Conservation (phyloP, 2,797 vertebrate species). For the Martes flavigula region DNA sequence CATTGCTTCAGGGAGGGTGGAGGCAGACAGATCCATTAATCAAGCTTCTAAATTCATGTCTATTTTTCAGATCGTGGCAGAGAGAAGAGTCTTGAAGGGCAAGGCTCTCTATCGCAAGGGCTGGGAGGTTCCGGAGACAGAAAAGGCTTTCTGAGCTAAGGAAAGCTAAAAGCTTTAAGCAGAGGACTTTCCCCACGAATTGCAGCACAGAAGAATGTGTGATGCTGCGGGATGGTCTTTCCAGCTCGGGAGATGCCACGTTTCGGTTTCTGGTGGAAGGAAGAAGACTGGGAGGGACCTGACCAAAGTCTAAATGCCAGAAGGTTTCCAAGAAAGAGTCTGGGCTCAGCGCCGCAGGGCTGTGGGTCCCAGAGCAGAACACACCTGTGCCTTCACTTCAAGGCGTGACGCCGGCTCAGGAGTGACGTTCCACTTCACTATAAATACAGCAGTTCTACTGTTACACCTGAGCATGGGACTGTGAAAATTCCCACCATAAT, state of each 20-base stretch:
- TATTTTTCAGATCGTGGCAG: neutral
- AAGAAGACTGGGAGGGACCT: neutral
- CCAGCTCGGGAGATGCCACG: neutral
- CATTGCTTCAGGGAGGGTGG: neutral
- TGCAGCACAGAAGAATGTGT: rapidly evolving
- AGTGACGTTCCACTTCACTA: neutral
- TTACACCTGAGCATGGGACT: neutral
- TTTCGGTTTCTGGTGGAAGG: neutral
- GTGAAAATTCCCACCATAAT: neutral
- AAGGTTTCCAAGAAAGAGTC: neutral
- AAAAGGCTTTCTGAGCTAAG: neutral
- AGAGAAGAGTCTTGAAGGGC: neutral
- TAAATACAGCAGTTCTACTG: neutral
- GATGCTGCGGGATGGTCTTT: neutral
- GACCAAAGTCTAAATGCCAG: neutral
- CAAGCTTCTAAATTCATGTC: neutral
- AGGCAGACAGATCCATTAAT: neutral
- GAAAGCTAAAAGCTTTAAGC: neutral
- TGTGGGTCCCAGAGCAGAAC: rapidly evolving
- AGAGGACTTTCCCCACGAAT: neutral
- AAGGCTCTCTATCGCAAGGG: neutral
- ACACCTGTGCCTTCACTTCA: neutral
- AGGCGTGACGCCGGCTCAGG: neutral
- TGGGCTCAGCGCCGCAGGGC: neutral
- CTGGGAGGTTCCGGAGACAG: neutral